Evolutionary conservation across 2,113 vertebrate genomes (phyloP).

Genomic region (Rhinoderma darwinii): DNA sequence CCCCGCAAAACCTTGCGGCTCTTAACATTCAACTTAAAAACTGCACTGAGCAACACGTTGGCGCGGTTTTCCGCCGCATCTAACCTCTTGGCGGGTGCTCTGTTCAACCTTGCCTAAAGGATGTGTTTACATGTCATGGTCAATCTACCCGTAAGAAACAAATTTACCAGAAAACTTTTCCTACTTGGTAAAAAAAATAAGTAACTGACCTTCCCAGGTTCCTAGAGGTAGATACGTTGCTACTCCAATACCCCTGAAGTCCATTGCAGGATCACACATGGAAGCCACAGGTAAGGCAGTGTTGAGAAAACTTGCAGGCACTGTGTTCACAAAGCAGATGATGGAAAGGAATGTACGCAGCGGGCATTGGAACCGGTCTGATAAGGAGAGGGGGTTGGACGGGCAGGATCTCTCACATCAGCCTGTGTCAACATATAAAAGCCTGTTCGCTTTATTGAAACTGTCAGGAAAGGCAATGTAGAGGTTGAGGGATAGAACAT

Average conservation of each 20-base stretch:
- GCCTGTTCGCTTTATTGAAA: slow-evolving; percentile 34
- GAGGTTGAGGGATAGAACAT: neutral
- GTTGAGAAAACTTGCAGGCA: slow-evolving; percentile 10
- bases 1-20: too few species aligned
- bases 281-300: neutral
- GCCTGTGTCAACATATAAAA: slow-evolving; percentile 50
- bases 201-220: slow-evolving; percentile 26
- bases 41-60: too few species aligned
- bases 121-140: too few species aligned
- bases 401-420: slow-evolving; percentile 45
- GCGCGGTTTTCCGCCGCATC: too few species aligned
- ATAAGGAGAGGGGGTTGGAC: slow-evolving; percentile 33
- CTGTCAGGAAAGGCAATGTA: neutral
- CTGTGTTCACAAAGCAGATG: slow-evolving; percentile 14
- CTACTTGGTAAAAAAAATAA: neutral
- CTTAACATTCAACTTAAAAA: too few species aligned
- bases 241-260: neutral
- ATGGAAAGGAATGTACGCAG: slow-evolving; percentile 42
- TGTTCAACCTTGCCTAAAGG: too few species aligned
- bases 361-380: slow-evolving; percentile 53
- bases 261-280: slow-evolving; percentile 27
- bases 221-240: neutral
- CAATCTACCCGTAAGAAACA: neutral
- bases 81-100: too few species aligned
- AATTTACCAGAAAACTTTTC: neutral